These are phyloP conservation scores for Calephelis perditalis DNA, from an alignment of 2,888 invertebrate species.

Conservation along the genomic window DNA sequence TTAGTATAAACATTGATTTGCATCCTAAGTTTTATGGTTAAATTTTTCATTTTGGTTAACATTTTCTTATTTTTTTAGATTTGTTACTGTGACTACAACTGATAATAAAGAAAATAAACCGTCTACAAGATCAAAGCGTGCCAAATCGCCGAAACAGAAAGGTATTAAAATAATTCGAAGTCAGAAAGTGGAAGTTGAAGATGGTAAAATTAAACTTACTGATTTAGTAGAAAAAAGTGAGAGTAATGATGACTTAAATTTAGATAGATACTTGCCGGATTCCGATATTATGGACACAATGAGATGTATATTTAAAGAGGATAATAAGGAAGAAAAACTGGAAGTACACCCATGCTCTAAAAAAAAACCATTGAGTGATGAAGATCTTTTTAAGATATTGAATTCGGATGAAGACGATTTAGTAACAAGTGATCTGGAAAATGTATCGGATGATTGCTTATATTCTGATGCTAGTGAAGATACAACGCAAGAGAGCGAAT, in stretches of 20 bases:
- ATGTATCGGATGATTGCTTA: neutral
- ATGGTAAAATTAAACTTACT: constrained; percentile 10
- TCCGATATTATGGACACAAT: constrained; percentile 8
- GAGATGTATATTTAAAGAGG: constrained; percentile 8
- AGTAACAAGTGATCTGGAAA: constrained; percentile 6
- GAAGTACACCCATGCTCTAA: neutral
- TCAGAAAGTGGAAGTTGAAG: neutral
- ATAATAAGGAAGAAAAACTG: constrained; percentile 12
- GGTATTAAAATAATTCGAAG: constrained; percentile 12
- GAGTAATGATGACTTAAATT: constrained; percentile 5
- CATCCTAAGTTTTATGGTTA: constrained; percentile 1
- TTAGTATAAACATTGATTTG: constrained; percentile 7
- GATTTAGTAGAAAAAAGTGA: constrained; percentile 14
- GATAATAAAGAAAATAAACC: constrained; percentile 5
- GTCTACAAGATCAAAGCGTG: neutral
- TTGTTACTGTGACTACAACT: constrained; percentile 10
- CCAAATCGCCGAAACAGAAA: constrained; percentile 11
- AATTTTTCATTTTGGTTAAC: neutral
- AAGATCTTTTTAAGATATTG: constrained; percentile 8
- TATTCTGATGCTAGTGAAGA: constrained; percentile 4
- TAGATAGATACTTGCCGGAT: constrained; percentile 3
- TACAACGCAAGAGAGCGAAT: neutral
- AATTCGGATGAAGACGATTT: constrained; percentile 1
- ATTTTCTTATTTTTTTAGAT: constrained; percentile 5
- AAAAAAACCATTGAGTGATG: constrained; percentile 3